phyloP scores from a whole-genome alignment of 2,113 vertebrate species.

The Caranx melampygus region DNA sequence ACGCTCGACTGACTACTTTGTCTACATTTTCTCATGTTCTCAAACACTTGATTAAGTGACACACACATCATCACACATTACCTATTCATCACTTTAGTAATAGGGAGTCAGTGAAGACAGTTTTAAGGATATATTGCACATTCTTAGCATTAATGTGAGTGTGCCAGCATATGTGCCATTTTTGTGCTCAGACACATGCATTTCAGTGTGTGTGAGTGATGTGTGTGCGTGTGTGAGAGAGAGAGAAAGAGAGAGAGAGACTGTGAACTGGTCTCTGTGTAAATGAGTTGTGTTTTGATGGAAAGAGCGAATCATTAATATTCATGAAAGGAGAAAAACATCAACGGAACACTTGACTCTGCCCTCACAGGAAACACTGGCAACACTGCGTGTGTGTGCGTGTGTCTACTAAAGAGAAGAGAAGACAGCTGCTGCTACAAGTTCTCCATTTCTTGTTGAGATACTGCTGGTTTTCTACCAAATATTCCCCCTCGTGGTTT shows the following conservation, averaged over 20 bases:
- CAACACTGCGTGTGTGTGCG: constrained; percentile 2
- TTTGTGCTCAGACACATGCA: neutral
- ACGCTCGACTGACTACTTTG: neutral
- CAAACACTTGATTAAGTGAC: neutral
- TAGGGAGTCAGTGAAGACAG: neutral
- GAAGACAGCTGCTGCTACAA: neutral
- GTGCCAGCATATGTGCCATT: neutral
- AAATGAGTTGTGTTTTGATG: constrained; percentile 75
- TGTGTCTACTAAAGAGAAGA: constrained; percentile 6
- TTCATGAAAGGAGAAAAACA: constrained; percentile 74
- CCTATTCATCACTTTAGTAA: neutral
- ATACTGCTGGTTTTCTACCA: neutral
- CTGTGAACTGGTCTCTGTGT: constrained; percentile 32
- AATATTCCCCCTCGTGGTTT: neutral
- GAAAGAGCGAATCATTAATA: constrained; percentile 71
- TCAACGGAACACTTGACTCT: constrained; percentile 72
- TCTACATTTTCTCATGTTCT: neutral
- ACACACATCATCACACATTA: neutral
- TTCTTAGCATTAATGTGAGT: neutral
- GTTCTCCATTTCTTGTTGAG: neutral
- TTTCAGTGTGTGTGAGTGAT: constrained; percentile 6
- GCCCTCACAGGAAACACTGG: constrained; percentile 57
- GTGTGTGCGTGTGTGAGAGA: constrained; percentile 17
- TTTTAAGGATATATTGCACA: neutral
- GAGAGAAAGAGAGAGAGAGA: neutral